Base-by-base conservation (phyloP, 2,113 vertebrate species). In the Centropus unirufus region DNA sequence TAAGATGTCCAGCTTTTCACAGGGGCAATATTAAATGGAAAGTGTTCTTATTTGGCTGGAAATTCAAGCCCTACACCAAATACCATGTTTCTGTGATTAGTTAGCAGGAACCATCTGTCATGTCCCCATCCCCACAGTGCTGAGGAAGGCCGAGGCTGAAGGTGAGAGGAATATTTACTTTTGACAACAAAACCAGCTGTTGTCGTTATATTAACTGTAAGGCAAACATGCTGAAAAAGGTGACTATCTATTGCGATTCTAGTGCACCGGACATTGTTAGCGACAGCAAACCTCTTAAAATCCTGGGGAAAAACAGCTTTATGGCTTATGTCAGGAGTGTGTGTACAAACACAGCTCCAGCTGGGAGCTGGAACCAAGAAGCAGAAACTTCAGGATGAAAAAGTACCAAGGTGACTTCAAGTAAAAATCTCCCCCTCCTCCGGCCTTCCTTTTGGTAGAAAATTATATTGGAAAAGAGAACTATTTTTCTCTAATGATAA, bases 171-270 rank as follows among this genome's bases (percentile, higher is more conserved):
- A 10, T 64, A 86, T 93, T 95, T 93, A 83, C 83, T 79, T 92
- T 83, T 84, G 73, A 87, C 63, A 86, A 72, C 55, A 74, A 72
- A 92, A 59, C 52, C 79, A 84, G 92, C 81, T 81, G 90, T 90
- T 92, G 73, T 29, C n/a, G 29, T 92, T 93, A 70, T 87, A 92
- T 67, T 59, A 95, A 73, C 89, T 85, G 39, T 70, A 94, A 96
- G 78, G 86, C 73, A 93, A 89, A 74, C 55, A 47, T n/a, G n/a
- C 87, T 84, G 72, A 88, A 34, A 95, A 94, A 76, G 79, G 77
- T 93, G 76, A 87, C 87, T 93, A 21, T 67, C 36, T 78, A 87
- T 85, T 51, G 34, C 91, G 62, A 89, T 89, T 74, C 39, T 64
- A 59, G 49, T 85, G 58, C 34, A 44, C 34, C 69, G 92, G 64